These are phyloP conservation scores for Ypsolopha scabrella DNA, from an alignment of 2,888 invertebrate species.

Conservation along the genomic window DNA sequence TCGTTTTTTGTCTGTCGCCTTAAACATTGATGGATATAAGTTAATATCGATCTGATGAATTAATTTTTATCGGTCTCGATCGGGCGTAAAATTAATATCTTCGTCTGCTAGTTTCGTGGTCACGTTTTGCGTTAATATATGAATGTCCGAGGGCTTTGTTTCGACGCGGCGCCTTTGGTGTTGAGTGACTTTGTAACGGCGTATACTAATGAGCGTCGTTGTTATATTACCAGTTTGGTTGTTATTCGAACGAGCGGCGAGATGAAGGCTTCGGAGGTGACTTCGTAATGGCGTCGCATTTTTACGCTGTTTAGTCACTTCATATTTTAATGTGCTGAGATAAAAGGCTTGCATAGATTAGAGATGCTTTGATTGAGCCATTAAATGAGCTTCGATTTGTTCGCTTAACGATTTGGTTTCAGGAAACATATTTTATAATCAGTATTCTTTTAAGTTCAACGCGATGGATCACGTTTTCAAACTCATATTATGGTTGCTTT, in stretches of 20 bases:
- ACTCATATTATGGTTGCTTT: no score
- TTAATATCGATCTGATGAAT: conserved; percentile 36
- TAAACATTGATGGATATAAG: conserved; percentile 10
- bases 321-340: background rate
- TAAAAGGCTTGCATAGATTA: background rate
- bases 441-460: no score
- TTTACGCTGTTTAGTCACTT: conserved; percentile 15
- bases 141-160: conserved; percentile 50
- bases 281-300: conserved; percentile 44
- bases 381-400: background rate
- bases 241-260: conserved; percentile 48
- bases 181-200: conserved; percentile 38
- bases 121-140: conserved; percentile 58
- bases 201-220: conserved; percentile 51
- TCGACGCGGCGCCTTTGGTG: conserved; percentile 38
- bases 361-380: background rate
- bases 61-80: conserved; percentile 61
- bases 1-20: conserved; percentile 38
- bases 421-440: no score
- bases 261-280: conserved; percentile 51
- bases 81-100: conserved; percentile 59
- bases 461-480: no score
- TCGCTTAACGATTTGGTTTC: no score
- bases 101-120: conserved; percentile 49
- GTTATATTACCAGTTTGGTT: conserved; percentile 51